These are phyloP conservation scores for Hemibagrus wyckioides DNA, from an alignment of 2,113 vertebrate species.

Conservation along the genomic window DNA sequence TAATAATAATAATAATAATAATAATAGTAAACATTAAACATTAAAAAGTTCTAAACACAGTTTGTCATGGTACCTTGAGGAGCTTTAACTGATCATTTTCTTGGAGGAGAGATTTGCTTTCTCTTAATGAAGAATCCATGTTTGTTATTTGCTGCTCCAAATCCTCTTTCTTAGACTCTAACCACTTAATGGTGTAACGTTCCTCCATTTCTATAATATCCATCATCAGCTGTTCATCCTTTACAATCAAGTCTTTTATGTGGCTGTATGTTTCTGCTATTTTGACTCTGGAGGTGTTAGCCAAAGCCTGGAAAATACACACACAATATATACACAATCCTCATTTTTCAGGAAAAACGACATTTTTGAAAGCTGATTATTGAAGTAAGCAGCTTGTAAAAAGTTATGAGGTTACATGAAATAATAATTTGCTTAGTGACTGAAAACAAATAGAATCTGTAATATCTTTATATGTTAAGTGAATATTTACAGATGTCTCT, in stretches of 20 bases:
- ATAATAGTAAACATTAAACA: background rate
- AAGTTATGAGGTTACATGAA: background rate
- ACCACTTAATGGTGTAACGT: constrained; percentile 63
- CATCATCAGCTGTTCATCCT: constrained; percentile 74
- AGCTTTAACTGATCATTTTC: constrained; percentile 66
- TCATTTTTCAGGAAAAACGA: background rate
- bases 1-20: constrained; percentile 14
- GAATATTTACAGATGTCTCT: constrained; percentile 64
- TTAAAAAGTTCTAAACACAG: background rate
- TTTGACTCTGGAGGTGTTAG: constrained; percentile 63
- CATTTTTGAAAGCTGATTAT: background rate
- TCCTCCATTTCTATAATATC: constrained; percentile 72
- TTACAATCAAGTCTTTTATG: constrained; percentile 67
- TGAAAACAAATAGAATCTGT: too few relatives aligned
- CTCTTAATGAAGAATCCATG: constrained; percentile 61
- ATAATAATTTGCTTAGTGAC: background rate
- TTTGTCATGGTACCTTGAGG: constrained; percentile 60
- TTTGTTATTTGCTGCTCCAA: constrained; percentile 65
- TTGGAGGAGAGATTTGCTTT: constrained; percentile 65
- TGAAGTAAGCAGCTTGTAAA: background rate
- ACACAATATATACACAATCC: constrained; percentile 17
- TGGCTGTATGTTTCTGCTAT: constrained; percentile 71
- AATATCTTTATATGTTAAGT: background rate
- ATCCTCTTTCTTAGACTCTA: constrained; percentile 60
- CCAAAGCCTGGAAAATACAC: constrained; percentile 57